Percentiles rank a stretch among this genome's conserved stretches.
Conservation (phyloP, 2,888 invertebrate species). For the Nomada fucata region DNA sequence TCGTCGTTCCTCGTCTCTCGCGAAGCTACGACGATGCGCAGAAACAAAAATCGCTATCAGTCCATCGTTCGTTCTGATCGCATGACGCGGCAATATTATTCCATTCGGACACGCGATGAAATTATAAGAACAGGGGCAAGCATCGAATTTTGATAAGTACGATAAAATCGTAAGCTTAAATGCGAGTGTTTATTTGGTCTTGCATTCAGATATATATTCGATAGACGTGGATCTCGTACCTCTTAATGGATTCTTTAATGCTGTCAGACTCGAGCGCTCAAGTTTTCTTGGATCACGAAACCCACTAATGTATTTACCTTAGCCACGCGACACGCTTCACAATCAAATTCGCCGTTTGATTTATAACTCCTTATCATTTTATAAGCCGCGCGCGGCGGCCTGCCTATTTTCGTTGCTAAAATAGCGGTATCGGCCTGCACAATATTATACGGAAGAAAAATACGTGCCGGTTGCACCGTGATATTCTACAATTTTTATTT, state of each 20-base stretch:
- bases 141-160: constrained; percentile 29
- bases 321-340: constrained; percentile 59
- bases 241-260: constrained; percentile 53
- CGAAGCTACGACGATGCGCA: not conserved
- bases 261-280: constrained; percentile 25
- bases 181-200: constrained; percentile 33
- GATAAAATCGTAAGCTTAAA: constrained; percentile 28
- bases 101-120: constrained; percentile 9
- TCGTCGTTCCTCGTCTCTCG: not conserved
- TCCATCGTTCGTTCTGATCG: constrained; percentile 16
- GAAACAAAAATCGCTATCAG: constrained; percentile 20
- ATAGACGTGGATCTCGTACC: constrained; percentile 18
- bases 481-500: constrained; percentile 22
- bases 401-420: constrained; percentile 39
- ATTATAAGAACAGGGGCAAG: not conserved
- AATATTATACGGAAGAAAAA: constrained; percentile 16
- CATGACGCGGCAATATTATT: constrained; percentile 19
- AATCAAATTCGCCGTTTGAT: constrained; percentile 63
- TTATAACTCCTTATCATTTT: constrained; percentile 60
- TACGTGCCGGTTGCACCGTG: constrained; percentile 20
- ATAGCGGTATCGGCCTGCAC: constrained; percentile 27
- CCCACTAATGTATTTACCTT: constrained; percentile 62
- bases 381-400: constrained; percentile 19
- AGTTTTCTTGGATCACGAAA: constrained; percentile 52
- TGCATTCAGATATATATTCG: constrained; percentile 6